Evolutionary conservation across 2,888 invertebrate species (phyloP).

Genomic region (Melitaea athalia): DNA sequence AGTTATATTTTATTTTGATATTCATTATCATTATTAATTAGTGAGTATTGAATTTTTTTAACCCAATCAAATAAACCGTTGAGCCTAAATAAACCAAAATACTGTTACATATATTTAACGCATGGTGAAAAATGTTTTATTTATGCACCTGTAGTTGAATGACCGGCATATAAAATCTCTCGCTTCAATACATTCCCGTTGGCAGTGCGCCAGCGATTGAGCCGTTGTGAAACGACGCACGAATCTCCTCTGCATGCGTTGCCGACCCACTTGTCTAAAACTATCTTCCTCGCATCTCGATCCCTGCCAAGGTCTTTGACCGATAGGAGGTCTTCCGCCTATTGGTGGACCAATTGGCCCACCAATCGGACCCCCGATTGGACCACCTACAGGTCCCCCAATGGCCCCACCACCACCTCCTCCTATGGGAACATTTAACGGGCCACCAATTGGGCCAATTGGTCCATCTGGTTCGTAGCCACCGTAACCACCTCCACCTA

Average conservation of each 20-base stretch:
- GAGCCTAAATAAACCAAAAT: too few species aligned
- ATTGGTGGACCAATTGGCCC: constrained; percentile 63
- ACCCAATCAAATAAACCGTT: too few species aligned
- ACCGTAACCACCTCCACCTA: constrained; percentile 52
- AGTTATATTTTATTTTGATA: too few species aligned
- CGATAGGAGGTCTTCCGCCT: constrained; percentile 57
- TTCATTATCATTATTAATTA: too few species aligned
- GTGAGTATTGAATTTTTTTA: too few species aligned
- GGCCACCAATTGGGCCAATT: constrained; percentile 50
- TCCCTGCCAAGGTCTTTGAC: constrained; percentile 71
- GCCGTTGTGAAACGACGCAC: constrained; percentile 88
- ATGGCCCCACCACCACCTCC: constrained; percentile 51
- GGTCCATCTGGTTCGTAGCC: constrained; percentile 73
- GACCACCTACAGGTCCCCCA: constrained; percentile 60
- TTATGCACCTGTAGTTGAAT: constrained; percentile 89
- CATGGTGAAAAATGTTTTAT: not conserved
- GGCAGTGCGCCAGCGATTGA: constrained; percentile 89
- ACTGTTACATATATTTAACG: too few species aligned
- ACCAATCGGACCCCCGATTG: constrained; percentile 62
- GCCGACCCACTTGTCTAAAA: constrained; percentile 91
- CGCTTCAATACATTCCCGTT: constrained; percentile 91
- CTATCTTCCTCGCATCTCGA: constrained; percentile 92
- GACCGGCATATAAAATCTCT: constrained; percentile 92
- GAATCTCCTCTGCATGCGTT: constrained; percentile 90
- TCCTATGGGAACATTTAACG: constrained; percentile 38